Percentiles rank a stretch among this genome's conserved stretches.
These are phyloP conservation scores for Morphnarchus princeps DNA, from an alignment of 2,113 vertebrate genomes.

Conservation along the genomic window DNA sequence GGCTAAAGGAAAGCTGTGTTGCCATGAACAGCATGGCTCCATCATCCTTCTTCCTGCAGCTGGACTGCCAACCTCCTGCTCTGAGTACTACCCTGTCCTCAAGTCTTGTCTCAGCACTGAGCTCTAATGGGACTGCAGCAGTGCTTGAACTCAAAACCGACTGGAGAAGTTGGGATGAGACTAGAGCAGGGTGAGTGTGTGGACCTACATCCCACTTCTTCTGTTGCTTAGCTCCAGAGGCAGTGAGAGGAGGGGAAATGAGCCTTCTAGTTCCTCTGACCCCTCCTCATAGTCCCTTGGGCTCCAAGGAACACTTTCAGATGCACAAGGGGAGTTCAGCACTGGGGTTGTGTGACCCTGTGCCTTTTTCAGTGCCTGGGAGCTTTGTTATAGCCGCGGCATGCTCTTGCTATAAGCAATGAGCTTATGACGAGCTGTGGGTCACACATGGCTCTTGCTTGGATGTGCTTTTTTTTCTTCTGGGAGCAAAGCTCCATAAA, in stretches of 20 bases:
- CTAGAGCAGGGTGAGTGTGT: background rate
- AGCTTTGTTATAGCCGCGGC: background rate
- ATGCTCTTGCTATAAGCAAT: background rate
- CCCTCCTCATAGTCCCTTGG: background rate
- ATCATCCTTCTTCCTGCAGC: background rate
- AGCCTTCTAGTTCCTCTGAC: background rate
- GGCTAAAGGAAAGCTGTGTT: background rate
- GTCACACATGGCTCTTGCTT: background rate
- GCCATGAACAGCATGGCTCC: background rate
- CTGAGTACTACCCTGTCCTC: background rate
- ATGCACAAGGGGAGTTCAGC: background rate
- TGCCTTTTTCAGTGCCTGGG: background rate
- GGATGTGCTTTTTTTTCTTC: background rate
- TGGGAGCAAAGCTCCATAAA: background rate
- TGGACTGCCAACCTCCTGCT: background rate
- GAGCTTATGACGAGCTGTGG: background rate
- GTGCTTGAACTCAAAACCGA: background rate
- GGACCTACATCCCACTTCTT: background rate
- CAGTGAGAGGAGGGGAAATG: rapidly evolving
- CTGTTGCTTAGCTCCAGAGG: background rate
- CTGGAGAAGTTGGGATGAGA: background rate
- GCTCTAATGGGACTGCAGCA: background rate
- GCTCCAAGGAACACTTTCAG: background rate
- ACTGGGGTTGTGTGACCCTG: rapidly evolving
- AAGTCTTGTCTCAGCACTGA: background rate